A percentile compares a stretch with the other conserved stretches of the same genome.
These are phyloP conservation scores for Varroa destructor DNA, from an alignment of 1,140 invertebrate genomes.

Conservation along the genomic window DNA sequence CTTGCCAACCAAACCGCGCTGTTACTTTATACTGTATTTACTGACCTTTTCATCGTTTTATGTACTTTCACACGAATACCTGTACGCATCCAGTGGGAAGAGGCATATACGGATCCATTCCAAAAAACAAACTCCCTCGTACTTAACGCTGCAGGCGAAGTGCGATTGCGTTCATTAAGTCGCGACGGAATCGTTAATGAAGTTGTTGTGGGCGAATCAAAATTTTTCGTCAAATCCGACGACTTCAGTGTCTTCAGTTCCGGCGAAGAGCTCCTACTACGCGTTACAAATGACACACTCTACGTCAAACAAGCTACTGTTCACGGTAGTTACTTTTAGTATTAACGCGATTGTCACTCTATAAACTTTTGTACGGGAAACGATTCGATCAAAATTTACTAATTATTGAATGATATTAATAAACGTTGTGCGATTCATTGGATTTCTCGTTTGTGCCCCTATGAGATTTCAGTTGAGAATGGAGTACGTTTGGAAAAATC, in stretches of 20 bases:
- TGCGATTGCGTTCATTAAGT: not conserved
- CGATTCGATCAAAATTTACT: too few relatives aligned
- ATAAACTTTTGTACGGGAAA: too few relatives aligned
- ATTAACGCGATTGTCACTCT: too few relatives aligned
- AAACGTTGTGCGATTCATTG: too few relatives aligned
- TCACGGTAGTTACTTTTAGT: not conserved
- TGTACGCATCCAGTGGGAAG: not conserved
- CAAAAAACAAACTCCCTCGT: constrained; percentile 1
- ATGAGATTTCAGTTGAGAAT: constrained; percentile 17
- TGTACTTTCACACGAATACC: not conserved
- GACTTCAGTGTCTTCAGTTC: constrained; percentile 17
- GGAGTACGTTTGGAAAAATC: constrained; percentile 4
- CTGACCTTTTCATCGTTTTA: not conserved
- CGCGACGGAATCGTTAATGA: not conserved
- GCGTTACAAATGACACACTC: constrained; percentile 14
- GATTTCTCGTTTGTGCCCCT: too few relatives aligned
- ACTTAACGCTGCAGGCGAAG: not conserved
- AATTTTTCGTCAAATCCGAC: constrained; percentile 13
- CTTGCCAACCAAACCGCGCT: not conserved
- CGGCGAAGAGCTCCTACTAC: constrained; percentile 3
- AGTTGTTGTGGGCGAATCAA: not conserved
- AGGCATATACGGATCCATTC: constrained; percentile 2
- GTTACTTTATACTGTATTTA: not conserved
- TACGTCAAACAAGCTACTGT: constrained; percentile 8
- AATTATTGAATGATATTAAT: too few relatives aligned